These are phyloP conservation scores for Pollenia amentaria DNA, from an alignment of 2,888 invertebrate species.

Conservation along the genomic window DNA sequence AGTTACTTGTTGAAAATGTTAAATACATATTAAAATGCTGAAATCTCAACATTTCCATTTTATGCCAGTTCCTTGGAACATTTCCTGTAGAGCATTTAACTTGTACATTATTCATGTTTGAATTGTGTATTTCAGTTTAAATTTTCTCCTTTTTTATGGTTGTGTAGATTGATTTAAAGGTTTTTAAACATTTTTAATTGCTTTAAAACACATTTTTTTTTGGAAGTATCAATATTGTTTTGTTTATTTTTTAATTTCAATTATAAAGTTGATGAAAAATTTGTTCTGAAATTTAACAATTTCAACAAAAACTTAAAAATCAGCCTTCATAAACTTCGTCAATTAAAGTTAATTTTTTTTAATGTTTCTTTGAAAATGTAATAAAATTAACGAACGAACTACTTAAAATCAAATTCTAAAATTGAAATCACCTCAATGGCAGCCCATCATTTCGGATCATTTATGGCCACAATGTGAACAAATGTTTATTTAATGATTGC, in stretches of 20 bases:
- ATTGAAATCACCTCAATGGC: slow-evolving; percentile 43
- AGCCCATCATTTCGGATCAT: slow-evolving; percentile 19
- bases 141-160: slow-evolving; percentile 2
- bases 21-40: not conserved
- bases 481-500: slow-evolving; percentile 53
- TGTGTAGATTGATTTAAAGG: slow-evolving; percentile 58
- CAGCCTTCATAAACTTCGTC: not conserved
- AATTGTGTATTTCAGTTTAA: not conserved
- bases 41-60: not conserved
- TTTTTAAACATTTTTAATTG: slow-evolving; percentile 69
- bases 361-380: slow-evolving; percentile 4
- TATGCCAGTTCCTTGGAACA: not conserved
- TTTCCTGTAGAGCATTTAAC: slow-evolving; percentile 25
- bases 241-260: slow-evolving; percentile 31
- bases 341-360: slow-evolving; percentile 16
- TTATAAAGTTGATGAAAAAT: slow-evolving; percentile 47
- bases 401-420: slow-evolving; percentile 20
- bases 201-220: slow-evolving; percentile 12
- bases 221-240: slow-evolving; percentile 36
- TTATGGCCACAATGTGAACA: slow-evolving; percentile 39
- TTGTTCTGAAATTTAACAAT: not conserved
- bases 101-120: not conserved
- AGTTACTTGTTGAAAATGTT: too few species aligned
- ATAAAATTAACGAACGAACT: not conserved
- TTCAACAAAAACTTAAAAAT: not conserved